A percentile compares a stretch with the other conserved stretches of the same genome.
phyloP scores from a whole-genome alignment of 2,797 vertebrate species.

The Lepilemur septentrionalis region DNA sequence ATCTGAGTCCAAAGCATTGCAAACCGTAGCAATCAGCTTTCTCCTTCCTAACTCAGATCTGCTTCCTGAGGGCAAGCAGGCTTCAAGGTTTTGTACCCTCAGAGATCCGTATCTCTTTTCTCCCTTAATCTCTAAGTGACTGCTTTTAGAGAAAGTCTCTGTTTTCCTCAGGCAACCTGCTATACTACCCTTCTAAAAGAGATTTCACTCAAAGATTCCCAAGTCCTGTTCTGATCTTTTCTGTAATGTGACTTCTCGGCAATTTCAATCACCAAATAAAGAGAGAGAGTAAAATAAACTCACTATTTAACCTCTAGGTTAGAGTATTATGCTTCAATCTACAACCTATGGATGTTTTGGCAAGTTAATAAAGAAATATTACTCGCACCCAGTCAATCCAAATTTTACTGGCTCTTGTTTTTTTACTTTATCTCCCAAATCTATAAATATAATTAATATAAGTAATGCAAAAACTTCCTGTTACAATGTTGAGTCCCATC shows the following conservation, averaged over 20 bases:
- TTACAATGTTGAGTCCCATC: background rate
- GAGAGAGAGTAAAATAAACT: background rate
- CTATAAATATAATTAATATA: background rate
- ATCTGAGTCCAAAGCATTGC: background rate
- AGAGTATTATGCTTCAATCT: background rate
- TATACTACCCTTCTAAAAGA: background rate
- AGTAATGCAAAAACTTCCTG: background rate
- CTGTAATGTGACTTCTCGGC: background rate
- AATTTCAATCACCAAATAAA: background rate
- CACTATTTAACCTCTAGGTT: background rate
- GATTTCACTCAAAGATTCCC: background rate
- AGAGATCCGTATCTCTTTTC: background rate
- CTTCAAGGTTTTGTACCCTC: background rate
- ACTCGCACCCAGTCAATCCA: background rate
- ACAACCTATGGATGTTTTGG: background rate
- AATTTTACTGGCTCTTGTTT: background rate
- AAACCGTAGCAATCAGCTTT: background rate
- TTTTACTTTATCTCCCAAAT: background rate
- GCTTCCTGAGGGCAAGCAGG: background rate
- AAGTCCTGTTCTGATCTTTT: background rate
- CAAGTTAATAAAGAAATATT: background rate
- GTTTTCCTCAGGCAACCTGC: background rate
- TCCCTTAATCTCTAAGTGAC: background rate
- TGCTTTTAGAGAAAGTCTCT: background rate
- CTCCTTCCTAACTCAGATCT: background rate